Evolutionary conservation across 2,888 invertebrate genomes (phyloP).

Genomic region (Artemia sinica): DNA sequence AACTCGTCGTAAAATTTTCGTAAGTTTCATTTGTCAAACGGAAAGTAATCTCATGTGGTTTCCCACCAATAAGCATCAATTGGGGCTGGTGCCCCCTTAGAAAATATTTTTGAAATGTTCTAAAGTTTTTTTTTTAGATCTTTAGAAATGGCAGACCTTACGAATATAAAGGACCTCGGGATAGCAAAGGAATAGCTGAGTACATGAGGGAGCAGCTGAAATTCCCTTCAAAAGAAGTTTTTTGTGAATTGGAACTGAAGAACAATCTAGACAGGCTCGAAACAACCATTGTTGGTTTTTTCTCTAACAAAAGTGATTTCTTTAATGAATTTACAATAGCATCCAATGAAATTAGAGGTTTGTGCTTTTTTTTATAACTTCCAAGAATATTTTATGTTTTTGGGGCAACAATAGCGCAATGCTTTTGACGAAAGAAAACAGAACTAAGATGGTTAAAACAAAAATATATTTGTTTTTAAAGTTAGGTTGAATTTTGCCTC

Average conservation of each 20-base stretch:
- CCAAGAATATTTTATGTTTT: too few relatives aligned
- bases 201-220: constrained; percentile 38
- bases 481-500: too few relatives aligned
- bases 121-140: constrained; percentile 23
- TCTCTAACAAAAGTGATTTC: constrained; percentile 32
- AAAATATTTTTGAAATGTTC: too few relatives aligned
- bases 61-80: too few relatives aligned
- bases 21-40: too few relatives aligned
- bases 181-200: constrained; percentile 33
- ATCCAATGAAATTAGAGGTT: constrained; percentile 34
- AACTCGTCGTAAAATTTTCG: too few relatives aligned
- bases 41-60: too few relatives aligned
- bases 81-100: too few relatives aligned
- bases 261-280: constrained; percentile 32
- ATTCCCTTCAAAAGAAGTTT: constrained; percentile 32
- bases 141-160: constrained; percentile 34
- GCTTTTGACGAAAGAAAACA: too few relatives aligned
- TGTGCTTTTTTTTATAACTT: constrained; percentile 24
- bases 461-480: too few relatives aligned
- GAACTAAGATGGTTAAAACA: too few relatives aligned
- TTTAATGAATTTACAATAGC: constrained; percentile 34
- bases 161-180: constrained; percentile 37
- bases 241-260: constrained; percentile 30
- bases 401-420: too few relatives aligned
- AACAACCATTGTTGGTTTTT: constrained; percentile 38